Percentiles rank a stretch among this genome's conserved stretches.
phyloP scores from a whole-genome alignment of 2,888 invertebrate genomes.

The Epirrita christyi region DNA sequence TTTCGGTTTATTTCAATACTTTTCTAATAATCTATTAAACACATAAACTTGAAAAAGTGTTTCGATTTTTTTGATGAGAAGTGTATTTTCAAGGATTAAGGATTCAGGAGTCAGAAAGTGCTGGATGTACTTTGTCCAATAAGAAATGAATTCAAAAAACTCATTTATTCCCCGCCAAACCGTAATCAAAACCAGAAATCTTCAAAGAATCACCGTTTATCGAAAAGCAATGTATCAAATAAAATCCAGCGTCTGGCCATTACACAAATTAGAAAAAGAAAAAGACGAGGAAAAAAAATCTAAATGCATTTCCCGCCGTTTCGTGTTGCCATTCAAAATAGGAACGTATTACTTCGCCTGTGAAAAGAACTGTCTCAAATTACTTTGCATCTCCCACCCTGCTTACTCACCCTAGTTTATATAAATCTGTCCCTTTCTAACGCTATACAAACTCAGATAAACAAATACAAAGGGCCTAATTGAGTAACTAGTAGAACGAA shows the following conservation, averaged over 20 bases:
- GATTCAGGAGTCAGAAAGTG: background rate
- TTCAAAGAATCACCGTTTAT: slow-evolving; percentile 53
- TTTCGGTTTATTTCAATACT: too few species aligned
- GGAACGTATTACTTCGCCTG: slow-evolving; percentile 78
- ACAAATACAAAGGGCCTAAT: slow-evolving; percentile 86
- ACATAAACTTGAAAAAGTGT: too few species aligned
- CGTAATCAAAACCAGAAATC: slow-evolving; percentile 40
- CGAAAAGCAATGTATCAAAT: slow-evolving; percentile 70
- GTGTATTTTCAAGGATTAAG: too few species aligned
- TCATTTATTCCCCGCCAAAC: slow-evolving; percentile 34
- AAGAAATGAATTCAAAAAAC: slow-evolving; percentile 22
- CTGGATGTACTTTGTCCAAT: slow-evolving; percentile 2
- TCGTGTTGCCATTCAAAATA: slow-evolving; percentile 83
- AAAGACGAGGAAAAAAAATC: slow-evolving; percentile 61
- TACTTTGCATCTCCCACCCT: slow-evolving; percentile 67
- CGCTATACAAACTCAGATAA: slow-evolving; percentile 83
- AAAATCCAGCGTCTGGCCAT: slow-evolving; percentile 70
- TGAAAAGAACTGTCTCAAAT: slow-evolving; percentile 85
- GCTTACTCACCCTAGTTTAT: slow-evolving; percentile 40
- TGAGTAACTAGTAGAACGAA: slow-evolving; percentile 85
- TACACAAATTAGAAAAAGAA: slow-evolving; percentile 71
- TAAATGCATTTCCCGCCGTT: slow-evolving; percentile 82
- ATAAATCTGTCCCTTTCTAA: slow-evolving; percentile 57
- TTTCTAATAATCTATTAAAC: too few species aligned
- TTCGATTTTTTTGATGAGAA: too few species aligned